These are phyloP conservation scores for Zoanthus gigantus DNA, from an alignment of 92 coral and sea anemone species.

Conservation along the genomic window DNA sequence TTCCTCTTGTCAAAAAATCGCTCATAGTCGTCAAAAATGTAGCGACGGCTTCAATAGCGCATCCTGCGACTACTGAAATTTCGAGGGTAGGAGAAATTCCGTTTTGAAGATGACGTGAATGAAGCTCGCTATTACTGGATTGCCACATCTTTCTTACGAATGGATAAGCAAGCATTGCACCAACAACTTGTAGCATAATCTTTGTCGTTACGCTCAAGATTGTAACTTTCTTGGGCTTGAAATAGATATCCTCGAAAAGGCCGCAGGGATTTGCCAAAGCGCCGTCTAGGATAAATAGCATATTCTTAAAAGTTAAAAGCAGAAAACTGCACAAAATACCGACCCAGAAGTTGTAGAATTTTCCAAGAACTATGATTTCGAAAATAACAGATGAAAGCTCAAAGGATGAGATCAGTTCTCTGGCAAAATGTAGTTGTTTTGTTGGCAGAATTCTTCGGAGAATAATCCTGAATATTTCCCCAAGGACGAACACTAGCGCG, in stretches of 20 bases:
- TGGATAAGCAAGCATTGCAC: conserved; percentile 86
- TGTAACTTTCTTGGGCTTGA: conserved; percentile 64
- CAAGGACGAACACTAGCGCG: conserved; percentile 70
- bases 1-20: conserved; percentile 79
- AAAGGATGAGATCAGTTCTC: conserved; percentile 84
- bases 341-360: conserved; percentile 72
- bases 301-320: conserved; percentile 73
- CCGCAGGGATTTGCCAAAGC: conserved; percentile 87
- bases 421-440: conserved; percentile 55
- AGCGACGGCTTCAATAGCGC: conserved; percentile 77
- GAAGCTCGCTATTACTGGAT: conserved; percentile 75
- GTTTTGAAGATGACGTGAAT: conserved; percentile 71
- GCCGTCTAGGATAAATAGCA: conserved; percentile 78
- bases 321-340: conserved; percentile 74
- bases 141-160: conserved; percentile 82
- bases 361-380: conserved; percentile 89
- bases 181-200: conserved; percentile 71
- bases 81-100: conserved; percentile 84
- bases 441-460: conserved; percentile 54
- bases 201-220: conserved; percentile 63
- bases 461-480: conserved; percentile 67
- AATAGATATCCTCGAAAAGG: conserved; percentile 70
- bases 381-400: conserved; percentile 87
- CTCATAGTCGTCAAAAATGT: conserved; percentile 75
- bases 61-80: conserved; percentile 75